Evolutionary conservation across 2,888 invertebrate species (phyloP), one percentile per base, ranked within the genome.

Genomic region (Drosophila helvetica): DNA sequence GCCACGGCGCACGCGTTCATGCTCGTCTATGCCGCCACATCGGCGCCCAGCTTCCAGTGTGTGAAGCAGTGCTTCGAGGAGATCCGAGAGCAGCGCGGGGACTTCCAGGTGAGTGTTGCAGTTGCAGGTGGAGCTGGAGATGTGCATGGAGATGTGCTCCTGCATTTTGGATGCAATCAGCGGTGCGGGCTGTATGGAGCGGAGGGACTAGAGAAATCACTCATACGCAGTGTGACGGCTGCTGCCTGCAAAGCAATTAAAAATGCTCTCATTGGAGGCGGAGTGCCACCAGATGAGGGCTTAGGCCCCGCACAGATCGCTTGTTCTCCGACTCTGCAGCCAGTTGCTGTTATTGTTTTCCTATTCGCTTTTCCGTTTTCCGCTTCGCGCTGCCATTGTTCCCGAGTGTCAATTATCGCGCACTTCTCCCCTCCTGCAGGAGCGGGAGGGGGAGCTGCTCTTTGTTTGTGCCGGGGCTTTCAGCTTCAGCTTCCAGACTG

Each of bases 1-100:
- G 96, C 96, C 45, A 97, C 96, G 3, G 97, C 97, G 43, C 96
- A 97, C 91, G 97, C 97, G 60, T 97, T 98, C 91, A 94, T 98
- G 61, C 93, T 98, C 68, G 97, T 98, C 19, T 98, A 97, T 91
- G 95, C 96, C 56, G 94, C 96, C 51, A 96, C 96, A 55, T 95
- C 96, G 57, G 93, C 94, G 66, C 93, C 95, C 55, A 96, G 96
- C 64, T 96, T 96, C 90, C 94, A 94, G 75, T 94, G 94, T 88
- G 94, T 96, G 70, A 95, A 96, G 89, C 94, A 94, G 80, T 95
- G 95, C 90, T 95, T 96, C 89, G 95, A 96, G 90, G 97, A 97
- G 92, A 96, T 97, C 74, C 93, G 96, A 76, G 96, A 97, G 86
- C 95, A 96, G 89, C 93, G 97, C 59, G 94, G 94, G 2, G 96